Base-by-base conservation (phyloP, 2,888 invertebrate species). In the Pseudanteris insignis region DNA sequence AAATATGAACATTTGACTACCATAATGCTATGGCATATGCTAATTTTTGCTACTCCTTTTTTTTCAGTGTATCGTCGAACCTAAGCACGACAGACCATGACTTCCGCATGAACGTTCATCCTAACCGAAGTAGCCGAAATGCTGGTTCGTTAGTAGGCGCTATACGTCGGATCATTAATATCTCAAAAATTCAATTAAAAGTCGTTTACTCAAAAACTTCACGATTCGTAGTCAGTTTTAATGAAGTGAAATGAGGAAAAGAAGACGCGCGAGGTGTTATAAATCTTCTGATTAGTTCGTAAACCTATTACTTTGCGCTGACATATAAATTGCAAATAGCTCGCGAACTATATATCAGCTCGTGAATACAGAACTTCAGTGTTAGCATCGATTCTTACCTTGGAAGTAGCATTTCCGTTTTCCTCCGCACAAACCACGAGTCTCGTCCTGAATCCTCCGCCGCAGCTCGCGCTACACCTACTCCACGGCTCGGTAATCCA, bases 401-500 rank as follows among this genome's bases (percentile, higher is more conserved):
- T 85, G 60, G 89, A 88, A 21, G 93, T 89, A 67, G 89, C 88
- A 76, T 94, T 91, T 66, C 88, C 88, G 72, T 87, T 88, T 71
- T 92, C 88, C 80, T 91, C 87, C 5, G 90, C 89, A 77, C 96
- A 96, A 69, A 91, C 87, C 51, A 96, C 92, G 64, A 89, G 85
- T 7, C 96, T 86, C 51, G 88, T 86, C 69, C 90, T 86, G 63
- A 89, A 85, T 2, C 96, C 96, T 1, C 91, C 91, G 0, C 94
- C 95, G 74, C 96, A 96, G 13, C 88, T 88, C 15, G 86, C 88
- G 66, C 91, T 91, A 82, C 96, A 96, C 8, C 87, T 83, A 36
- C 91, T 90, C 96, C 96, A 96, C 66, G 93, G 92, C 43, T 90
- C 90, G 13, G 89, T 86, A 73, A 90, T 87, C 95, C 95, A 96